These are phyloP conservation scores for Rallus limicola DNA, from an alignment of 2,113 vertebrate species.

Conservation along the genomic window DNA sequence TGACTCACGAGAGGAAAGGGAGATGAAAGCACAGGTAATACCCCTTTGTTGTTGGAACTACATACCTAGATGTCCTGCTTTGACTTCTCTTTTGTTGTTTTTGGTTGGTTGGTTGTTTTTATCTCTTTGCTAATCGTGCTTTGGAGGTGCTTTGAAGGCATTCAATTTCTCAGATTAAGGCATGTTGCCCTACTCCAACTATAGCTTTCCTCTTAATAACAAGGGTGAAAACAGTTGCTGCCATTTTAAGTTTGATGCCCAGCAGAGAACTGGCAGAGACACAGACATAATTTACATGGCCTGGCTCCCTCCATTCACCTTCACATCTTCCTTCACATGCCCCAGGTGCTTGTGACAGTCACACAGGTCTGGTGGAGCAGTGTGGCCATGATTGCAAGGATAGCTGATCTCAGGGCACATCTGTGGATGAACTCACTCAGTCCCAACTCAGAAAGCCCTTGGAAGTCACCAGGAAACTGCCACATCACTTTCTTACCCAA, in stretches of 20 bases:
- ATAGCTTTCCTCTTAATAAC: not conserved
- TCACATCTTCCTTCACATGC: not conserved
- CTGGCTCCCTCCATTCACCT: not conserved
- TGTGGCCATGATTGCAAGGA: not conserved
- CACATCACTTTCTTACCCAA: not conserved
- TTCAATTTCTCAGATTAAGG: not conserved
- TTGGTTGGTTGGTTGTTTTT: too few species aligned
- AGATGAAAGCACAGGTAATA: conserved; percentile 28
- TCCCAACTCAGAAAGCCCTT: not conserved
- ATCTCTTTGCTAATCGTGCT: not conserved
- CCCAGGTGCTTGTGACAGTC: not conserved
- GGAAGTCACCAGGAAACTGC: not conserved
- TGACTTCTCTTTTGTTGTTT: not conserved
- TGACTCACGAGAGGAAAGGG: conserved; percentile 27
- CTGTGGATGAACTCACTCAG: not conserved
- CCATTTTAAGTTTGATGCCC: not conserved
- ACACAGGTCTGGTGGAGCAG: not conserved
- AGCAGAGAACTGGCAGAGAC: not conserved
- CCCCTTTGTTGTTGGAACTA: conserved; percentile 30
- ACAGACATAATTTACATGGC: not conserved
- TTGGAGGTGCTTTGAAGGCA: not conserved
- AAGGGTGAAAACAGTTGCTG: not conserved
- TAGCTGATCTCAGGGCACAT: fast-evolving
- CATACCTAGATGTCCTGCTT: not conserved
- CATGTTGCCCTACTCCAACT: not conserved